Conservation (phyloP, 2,797 vertebrate genomes). For the Astyanax mexicanus region DNA sequence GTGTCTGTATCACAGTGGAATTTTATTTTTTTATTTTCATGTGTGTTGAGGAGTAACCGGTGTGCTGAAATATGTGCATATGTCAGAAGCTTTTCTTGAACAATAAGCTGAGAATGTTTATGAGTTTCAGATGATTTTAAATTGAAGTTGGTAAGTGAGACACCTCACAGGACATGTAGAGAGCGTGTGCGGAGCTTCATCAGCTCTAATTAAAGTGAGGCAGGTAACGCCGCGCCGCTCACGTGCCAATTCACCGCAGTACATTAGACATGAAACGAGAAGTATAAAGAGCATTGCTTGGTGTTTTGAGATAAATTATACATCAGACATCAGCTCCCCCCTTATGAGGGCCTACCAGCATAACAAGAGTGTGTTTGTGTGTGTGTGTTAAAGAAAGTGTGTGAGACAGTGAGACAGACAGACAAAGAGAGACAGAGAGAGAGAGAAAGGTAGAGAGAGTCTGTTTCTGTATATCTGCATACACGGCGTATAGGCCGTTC, state of each 20-base stretch:
- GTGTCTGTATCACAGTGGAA: too few species aligned
- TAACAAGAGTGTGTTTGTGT: conserved; percentile 46
- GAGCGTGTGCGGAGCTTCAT: neutral
- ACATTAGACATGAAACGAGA: conserved; percentile 61
- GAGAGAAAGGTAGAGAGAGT: conserved; percentile 24
- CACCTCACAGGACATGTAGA: neutral
- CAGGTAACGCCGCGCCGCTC: conserved; percentile 19
- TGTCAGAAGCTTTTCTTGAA: neutral
- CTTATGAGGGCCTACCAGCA: conserved; percentile 55
- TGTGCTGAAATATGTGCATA: too few species aligned
- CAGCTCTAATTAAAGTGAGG: conserved; percentile 32
- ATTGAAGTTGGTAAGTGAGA: neutral
- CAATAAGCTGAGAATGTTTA: neutral
- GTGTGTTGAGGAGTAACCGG: too few species aligned
- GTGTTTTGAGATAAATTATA: conserved; percentile 88
- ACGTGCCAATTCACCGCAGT: conserved; percentile 27
- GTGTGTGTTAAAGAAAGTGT: conserved; percentile 4
- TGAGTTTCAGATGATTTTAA: too few species aligned
- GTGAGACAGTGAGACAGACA: conserved; percentile 5
- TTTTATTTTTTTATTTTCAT: too few species aligned
- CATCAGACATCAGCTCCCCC: conserved; percentile 77
- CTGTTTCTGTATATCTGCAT: conserved; percentile 8
- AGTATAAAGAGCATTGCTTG: conserved; percentile 69
- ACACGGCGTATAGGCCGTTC: conserved; percentile 2
- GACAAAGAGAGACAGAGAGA: conserved; percentile 4